Conservation (phyloP, 2,113 vertebrate genomes). For the Geococcyx californianus region DNA sequence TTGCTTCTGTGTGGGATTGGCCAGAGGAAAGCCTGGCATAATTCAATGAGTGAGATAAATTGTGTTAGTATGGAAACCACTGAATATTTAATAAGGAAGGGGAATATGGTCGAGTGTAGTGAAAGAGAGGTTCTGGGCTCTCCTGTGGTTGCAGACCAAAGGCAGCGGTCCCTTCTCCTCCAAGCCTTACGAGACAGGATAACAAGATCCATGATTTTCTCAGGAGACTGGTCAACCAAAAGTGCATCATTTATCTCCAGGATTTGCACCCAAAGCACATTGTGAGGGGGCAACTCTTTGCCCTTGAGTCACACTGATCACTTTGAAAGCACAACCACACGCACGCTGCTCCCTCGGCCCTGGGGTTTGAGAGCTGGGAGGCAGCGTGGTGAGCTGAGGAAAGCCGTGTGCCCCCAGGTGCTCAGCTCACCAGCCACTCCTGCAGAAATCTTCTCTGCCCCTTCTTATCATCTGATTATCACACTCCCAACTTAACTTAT, state of each 20-base stretch:
- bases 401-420: background rate
- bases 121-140: background rate
- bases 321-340: background rate
- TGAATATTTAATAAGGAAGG: background rate
- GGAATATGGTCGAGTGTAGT: background rate
- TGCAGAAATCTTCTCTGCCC: background rate
- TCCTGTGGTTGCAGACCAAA: background rate
- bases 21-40: background rate
- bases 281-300: background rate
- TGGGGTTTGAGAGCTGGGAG: background rate
- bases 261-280: background rate
- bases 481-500: background rate
- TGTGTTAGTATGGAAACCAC: background rate
- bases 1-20: background rate
- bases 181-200: background rate
- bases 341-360: background rate
- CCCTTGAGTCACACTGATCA: background rate
- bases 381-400: background rate
- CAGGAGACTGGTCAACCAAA: background rate
- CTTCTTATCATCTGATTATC: background rate
- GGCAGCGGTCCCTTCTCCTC: background rate
- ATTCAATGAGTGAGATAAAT: background rate
- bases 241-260: background rate
- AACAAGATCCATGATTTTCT: background rate
- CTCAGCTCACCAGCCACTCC: background rate